Base-by-base conservation (phyloP, 2,888 invertebrate genomes). In the Phaonia tiefii region DNA sequence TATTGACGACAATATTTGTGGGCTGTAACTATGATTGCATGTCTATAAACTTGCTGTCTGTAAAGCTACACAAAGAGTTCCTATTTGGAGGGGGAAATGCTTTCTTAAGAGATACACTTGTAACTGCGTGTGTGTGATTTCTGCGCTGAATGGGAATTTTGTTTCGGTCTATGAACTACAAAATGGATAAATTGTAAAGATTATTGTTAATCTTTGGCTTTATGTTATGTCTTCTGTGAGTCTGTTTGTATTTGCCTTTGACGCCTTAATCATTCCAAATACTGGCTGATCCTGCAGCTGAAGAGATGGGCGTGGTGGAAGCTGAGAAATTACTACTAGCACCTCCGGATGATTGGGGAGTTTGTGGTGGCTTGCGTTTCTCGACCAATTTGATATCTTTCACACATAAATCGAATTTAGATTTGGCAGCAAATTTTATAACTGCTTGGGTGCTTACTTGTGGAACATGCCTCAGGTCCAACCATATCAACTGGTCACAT, bases 341-440 rank as follows among this genome's bases (percentile, higher is more conserved):
- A 1, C 81, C 81, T 2, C 81, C 81, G 1, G 81, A 81, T 26
- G 81, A 81, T 26, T 78, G 75, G 49, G 78, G 65, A 11, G 81
- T 75, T 69, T 78, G 81, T 60, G 81, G 78, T 72, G 75, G 75
- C 58, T 83, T 83, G 10, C 85, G 84, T 22, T 87, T 85, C 74
- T 89, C 95, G 10, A 96, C 96, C 85, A 96, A 89, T 87, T 96
- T 96, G 7, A 96, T 94, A 85, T 96, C 96, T 85, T 95, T 94
- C 66, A 96, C 96, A 88, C 95, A 95, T 77, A 96, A 91, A 89
- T 96, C 94, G 89, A 95, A 95, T 87, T 94, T 94, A 80, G 95
- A 95, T 86, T 95, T 95, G 80, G 95, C 95, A 1, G 96, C 96
- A 88, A 96, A 96, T 87, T 95, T 96, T 86, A 96, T 96, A 44